Evolutionary conservation across 2,888 invertebrate genomes (phyloP).

Genomic region (Listrodromus nycthemerus): DNA sequence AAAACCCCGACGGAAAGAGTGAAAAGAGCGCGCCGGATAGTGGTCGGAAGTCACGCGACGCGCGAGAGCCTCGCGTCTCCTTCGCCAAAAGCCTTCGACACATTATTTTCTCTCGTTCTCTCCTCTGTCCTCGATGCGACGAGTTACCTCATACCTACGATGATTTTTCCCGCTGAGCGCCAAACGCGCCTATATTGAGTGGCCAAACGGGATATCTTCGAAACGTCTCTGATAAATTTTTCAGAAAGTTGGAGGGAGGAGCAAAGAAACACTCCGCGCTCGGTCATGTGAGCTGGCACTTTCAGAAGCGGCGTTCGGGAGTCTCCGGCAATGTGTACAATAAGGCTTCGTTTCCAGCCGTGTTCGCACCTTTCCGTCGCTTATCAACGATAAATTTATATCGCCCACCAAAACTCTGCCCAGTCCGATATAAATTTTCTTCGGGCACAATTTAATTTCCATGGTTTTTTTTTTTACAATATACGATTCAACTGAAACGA

Average conservation of each 20-base stretch:
- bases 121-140: conserved; percentile 16
- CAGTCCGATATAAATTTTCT: background rate
- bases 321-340: conserved; percentile 23
- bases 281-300: conserved; percentile 19
- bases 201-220: conserved; percentile 56
- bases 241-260: background rate
- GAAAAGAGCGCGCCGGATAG: conserved; percentile 52
- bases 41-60: conserved; percentile 65
- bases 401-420: background rate
- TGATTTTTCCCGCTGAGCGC: conserved; percentile 35
- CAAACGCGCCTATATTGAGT: conserved; percentile 45
- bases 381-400: conserved; percentile 9
- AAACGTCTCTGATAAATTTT: background rate
- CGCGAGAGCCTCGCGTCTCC: background rate
- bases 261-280: background rate
- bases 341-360: conserved; percentile 2
- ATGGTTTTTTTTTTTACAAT: no score
- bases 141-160: conserved; percentile 15
- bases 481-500: no score
- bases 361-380: background rate
- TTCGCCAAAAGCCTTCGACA: conserved; percentile 18
- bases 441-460: no score
- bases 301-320: background rate
- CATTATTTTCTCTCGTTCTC: conserved; percentile 21
- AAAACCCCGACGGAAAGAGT: conserved; percentile 54